Conservation (phyloP, 2,888 invertebrate species). For the Tanypteryx hageni region DNA sequence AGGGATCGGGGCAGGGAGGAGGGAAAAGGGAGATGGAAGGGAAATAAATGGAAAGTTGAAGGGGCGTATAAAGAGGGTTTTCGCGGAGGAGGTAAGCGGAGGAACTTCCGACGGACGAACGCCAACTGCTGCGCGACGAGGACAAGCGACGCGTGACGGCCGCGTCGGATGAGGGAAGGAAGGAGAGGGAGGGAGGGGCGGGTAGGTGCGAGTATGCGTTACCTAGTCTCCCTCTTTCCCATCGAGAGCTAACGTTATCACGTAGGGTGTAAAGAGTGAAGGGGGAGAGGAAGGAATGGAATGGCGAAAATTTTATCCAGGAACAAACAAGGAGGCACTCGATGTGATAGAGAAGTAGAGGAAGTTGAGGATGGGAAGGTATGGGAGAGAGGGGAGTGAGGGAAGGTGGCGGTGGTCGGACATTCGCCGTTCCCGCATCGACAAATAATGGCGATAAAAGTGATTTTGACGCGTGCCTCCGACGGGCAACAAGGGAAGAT, state of each 20-base stretch:
- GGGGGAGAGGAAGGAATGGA: not conserved
- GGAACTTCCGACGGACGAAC: conserved; percentile 38
- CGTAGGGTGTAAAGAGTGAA: not conserved
- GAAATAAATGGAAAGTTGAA: not conserved
- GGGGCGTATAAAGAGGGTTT: not conserved
- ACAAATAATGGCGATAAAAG: conserved; percentile 12
- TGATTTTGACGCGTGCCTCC: conserved; percentile 15
- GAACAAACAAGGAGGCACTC: not conserved
- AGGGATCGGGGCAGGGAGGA: not conserved
- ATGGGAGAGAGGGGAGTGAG: not conserved
- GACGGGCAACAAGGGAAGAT: not conserved
- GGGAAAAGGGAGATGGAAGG: not conserved
- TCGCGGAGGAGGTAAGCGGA: not conserved
- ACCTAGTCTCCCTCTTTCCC: too few species aligned
- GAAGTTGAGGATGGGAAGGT: too few species aligned
- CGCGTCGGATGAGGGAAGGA: not conserved
- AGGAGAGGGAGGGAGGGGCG: not conserved
- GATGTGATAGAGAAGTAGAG: not conserved
- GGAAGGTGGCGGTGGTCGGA: too few species aligned
- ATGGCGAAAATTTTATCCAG: not conserved
- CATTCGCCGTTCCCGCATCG: not conserved
- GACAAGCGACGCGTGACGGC: conserved; percentile 12
- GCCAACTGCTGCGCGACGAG: not conserved
- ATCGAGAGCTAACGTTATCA: not conserved
- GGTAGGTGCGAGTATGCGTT: too few species aligned